These are phyloP conservation scores for Siniperca chuatsi DNA, from an alignment of 2,113 vertebrate species.

Conservation along the genomic window DNA sequence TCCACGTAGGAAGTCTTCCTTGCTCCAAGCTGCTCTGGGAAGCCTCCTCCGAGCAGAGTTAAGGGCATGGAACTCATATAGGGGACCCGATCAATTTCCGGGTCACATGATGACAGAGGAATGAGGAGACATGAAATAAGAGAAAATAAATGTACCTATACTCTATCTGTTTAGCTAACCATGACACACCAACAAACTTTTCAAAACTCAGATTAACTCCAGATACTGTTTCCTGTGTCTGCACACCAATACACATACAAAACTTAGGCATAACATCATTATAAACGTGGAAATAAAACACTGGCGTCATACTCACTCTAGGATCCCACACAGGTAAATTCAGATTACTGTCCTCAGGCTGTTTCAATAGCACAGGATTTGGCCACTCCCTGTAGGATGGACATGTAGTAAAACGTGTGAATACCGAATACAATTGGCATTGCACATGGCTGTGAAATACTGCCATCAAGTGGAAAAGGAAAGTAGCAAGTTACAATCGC, in stretches of 20 bases:
- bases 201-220: neutral
- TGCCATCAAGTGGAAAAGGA: conserved; percentile 11
- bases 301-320: conserved; percentile 84
- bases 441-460: neutral
- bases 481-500: neutral
- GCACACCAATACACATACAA: conserved; percentile 2
- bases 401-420: neutral
- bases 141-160: conserved; percentile 39
- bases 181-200: conserved; percentile 4
- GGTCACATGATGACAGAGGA: conserved; percentile 57
- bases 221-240: neutral
- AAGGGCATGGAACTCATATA: conserved; percentile 48
- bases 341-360: conserved; percentile 94
- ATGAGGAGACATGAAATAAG: conserved; percentile 45
- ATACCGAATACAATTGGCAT: too few species aligned
- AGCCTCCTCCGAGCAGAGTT: conserved; percentile 47
- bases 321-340: conserved; percentile 99
- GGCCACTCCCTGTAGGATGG: conserved; percentile 92
- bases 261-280: neutral
- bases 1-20: conserved; percentile 54
- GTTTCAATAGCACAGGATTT: conserved; percentile 95
- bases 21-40: conserved; percentile 59
- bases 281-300: neutral
- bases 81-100: conserved; percentile 40
- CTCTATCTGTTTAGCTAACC: neutral